Percentiles rank a stretch among this genome's conserved stretches.
These are phyloP conservation scores for Agrotis ipsilon DNA, from an alignment of 2,888 invertebrate genomes.

Conservation along the genomic window DNA sequence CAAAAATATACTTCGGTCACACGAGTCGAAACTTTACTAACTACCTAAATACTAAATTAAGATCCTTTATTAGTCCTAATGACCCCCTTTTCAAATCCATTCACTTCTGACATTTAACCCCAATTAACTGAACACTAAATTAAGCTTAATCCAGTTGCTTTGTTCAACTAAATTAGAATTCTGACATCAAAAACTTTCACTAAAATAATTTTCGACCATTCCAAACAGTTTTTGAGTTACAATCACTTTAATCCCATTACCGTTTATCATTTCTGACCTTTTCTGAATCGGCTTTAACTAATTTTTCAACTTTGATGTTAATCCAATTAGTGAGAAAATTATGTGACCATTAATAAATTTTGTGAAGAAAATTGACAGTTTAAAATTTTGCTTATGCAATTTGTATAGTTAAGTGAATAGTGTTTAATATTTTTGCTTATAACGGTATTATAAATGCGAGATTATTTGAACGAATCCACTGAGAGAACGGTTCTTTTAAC, in stretches of 20 bases:
- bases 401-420: neutral
- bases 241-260: slow-evolving; percentile 37
- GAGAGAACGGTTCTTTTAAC: too few relatives aligned
- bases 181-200: slow-evolving; percentile 19
- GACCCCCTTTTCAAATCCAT: too few relatives aligned
- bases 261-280: slow-evolving; percentile 15
- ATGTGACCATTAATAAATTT: neutral
- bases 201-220: slow-evolving; percentile 4
- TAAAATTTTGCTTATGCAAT: neutral
- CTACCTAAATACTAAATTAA: too few relatives aligned
- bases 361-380: neutral
- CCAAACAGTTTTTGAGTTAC: slow-evolving; percentile 29
- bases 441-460: too few relatives aligned
- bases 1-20: too few relatives aligned
- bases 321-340: slow-evolving; percentile 30
- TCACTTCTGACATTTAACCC: neutral
- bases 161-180: slow-evolving; percentile 18
- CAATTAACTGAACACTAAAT: neutral
- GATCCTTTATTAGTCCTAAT: neutral
- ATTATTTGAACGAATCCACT: too few relatives aligned
- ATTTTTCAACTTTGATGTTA: slow-evolving; percentile 19
- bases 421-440: neutral
- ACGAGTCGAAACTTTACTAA: too few relatives aligned
- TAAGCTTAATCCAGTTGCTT: neutral
- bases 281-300: slow-evolving; percentile 2